Evolutionary conservation across 2,888 invertebrate species (phyloP).

Genomic region (Kuschelorhynchus macadamiae): DNA sequence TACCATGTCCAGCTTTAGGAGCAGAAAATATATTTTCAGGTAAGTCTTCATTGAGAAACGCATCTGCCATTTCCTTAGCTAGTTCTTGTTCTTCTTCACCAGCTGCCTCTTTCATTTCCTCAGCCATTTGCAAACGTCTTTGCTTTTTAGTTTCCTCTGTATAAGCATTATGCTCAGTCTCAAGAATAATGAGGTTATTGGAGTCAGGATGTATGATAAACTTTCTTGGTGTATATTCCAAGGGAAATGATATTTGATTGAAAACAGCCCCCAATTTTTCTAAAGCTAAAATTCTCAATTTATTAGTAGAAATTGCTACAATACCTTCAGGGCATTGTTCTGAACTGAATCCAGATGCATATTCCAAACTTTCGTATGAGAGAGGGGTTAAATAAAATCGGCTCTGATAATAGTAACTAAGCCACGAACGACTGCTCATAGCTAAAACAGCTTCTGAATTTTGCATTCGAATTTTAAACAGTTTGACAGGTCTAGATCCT

Average conservation of each 20-base stretch:
- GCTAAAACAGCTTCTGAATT: conserved; percentile 97
- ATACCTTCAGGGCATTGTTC: conserved; percentile 99
- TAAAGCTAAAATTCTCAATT: conserved; percentile 92
- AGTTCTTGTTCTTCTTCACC: conserved; percentile 94
- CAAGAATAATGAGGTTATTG: conserved; percentile 90
- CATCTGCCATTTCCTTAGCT: conserved; percentile 97
- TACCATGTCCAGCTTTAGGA: conserved; percentile 94
- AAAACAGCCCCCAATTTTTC: conserved; percentile 99
- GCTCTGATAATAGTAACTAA: conserved; percentile 98
- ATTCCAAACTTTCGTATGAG: conserved; percentile 96
- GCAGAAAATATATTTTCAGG: conserved; percentile 96
- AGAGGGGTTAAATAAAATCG: conserved; percentile 95
- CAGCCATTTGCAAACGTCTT: conserved; percentile 73
- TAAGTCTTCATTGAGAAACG: conserved; percentile 93
- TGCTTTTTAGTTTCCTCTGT: conserved; percentile 97
- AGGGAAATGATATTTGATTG: conserved; percentile 92
- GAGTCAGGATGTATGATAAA: conserved; percentile 95
- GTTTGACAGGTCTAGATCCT: conserved; percentile 83
- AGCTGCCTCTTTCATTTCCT: conserved; percentile 51
- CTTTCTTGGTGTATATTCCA: conserved; percentile 96
- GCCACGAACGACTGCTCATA: conserved; percentile 97
- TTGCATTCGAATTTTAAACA: conserved; percentile 96
- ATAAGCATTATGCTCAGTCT: conserved; percentile 98
- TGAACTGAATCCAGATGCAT: conserved; percentile 95
- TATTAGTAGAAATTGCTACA: conserved; percentile 98